Base-by-base conservation (phyloP, 2,888 invertebrate genomes). In the Xestia sexstrigata region DNA sequence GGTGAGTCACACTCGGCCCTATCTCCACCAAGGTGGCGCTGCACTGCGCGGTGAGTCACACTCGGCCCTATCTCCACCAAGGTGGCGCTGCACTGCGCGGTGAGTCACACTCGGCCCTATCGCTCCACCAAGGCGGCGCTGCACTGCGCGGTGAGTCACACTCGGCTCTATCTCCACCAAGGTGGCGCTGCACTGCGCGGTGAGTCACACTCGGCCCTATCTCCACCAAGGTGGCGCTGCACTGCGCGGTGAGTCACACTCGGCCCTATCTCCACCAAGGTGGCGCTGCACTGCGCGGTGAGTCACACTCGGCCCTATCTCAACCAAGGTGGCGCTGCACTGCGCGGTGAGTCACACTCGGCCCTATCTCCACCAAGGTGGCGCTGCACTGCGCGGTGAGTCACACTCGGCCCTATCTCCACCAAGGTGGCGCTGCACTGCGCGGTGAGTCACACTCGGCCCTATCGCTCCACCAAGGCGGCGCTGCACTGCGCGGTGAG, bases 11-110 rank as follows among this genome's bases (percentile, higher is more conserved):
- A 35, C 2, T 35, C 35, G 3, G n/a, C n/a, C 35, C 1, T 35
- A 35, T 35, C 9, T 42, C 42, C 42, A 42, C 42, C 42, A 9
- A 99, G 96, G 97, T 99, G 91, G 99, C 99, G 81, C 97, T 99
- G 84, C 99, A 99, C 96, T 98, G 98, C 83, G 98, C 99, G 95
- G 93, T 92, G n/a, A 76, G 79, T 39, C 9, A 47, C 35, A 35
- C 49, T 60, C 23, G 5, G 17, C 23, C 23, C 49, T 49, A 8
- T 35, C 23, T 49, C 66, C 52, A 26, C 52, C 52, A n/a, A 26
- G 26, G 20, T 30, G 42, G 58, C 45, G 55, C 30, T 52, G 63
- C n/a, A 58, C 68, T 39, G 26, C 26, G 58, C 58, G 58, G 58
- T 58, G 58, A 58, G 58, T 58, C 26, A 58, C 35, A 23, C 39